phyloP scores from a whole-genome alignment of 1,140 invertebrate genomes.

The Hypothenemus hampei region DNA sequence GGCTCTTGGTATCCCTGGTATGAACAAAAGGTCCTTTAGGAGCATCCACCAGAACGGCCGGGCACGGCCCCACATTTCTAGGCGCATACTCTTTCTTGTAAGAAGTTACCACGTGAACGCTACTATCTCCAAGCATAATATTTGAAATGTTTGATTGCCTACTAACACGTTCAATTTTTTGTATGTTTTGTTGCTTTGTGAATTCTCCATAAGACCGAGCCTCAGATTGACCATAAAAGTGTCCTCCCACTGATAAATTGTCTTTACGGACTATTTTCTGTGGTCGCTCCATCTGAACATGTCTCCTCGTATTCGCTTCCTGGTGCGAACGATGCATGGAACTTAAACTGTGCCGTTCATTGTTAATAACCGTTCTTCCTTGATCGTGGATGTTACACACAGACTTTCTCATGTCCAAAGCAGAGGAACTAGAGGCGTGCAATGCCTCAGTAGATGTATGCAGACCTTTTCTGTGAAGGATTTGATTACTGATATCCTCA shows the following conservation, averaged over 20 bases:
- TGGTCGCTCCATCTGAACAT: slow-evolving; percentile 48
- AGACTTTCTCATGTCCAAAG: slow-evolving; percentile 71
- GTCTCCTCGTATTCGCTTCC: slow-evolving; percentile 42
- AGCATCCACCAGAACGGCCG: slow-evolving; percentile 67
- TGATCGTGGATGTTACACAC: slow-evolving; percentile 70
- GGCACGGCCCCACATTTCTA: slow-evolving; percentile 67
- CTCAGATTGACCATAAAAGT: slow-evolving; percentile 65
- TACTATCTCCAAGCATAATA: slow-evolving; percentile 64
- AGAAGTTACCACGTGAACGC: slow-evolving; percentile 51
- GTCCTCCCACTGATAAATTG: slow-evolving; percentile 62
- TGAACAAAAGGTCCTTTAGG: slow-evolving; percentile 72
- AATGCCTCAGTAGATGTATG: slow-evolving; percentile 51
- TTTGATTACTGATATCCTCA: slow-evolving; percentile 65
- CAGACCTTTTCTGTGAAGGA: slow-evolving; percentile 67
- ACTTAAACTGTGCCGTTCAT: slow-evolving; percentile 68
- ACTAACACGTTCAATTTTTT: slow-evolving; percentile 51
- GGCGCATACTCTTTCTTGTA: slow-evolving; percentile 74
- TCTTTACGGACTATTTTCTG: slow-evolving; percentile 55
- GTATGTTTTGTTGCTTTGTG: slow-evolving; percentile 49
- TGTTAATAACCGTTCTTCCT: slow-evolving; percentile 58
- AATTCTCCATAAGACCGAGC: slow-evolving; percentile 64
- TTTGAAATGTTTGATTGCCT: slow-evolving; percentile 63
- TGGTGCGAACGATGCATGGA: slow-evolving; percentile 62
- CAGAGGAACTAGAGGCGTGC: slow-evolving; percentile 58
- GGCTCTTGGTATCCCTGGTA: slow-evolving; percentile 72